Base-by-base conservation (phyloP, 2,797 vertebrate species). In the Centroberyx gerrardi region DNA sequence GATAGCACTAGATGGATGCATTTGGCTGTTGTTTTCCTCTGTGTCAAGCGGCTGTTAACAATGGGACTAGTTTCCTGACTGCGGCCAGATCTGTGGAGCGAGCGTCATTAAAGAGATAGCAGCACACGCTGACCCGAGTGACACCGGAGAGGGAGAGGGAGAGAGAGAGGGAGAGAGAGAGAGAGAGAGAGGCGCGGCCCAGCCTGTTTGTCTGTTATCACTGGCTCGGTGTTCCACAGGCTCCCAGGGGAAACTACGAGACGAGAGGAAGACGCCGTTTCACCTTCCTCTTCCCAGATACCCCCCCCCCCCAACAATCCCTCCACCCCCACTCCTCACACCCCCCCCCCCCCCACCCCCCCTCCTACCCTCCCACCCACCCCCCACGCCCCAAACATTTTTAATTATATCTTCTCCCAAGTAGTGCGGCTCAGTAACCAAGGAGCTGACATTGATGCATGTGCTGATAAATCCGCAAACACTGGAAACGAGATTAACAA, bases 401-500 rank as follows among this genome's bases (percentile, higher is more conserved):
- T 99, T 99, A 99, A 99, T 99, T 99, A 98, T 98, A 98, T 98
- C 97, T 99, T 96, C 97, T 97, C 95, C 96, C 96, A 96, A 97
- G 96, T 97, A 96, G 93, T 96, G 96, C 94, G 95, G 96, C 97
- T 98, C 97, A 96, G 97, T 99, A 98, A 99, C 97, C 97, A 97
- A 98, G 97, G 97, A 98, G 95, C 95, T 99, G 98, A 99, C 98
- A 99, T 97, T 99, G 98, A 99, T 99, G 97, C 98, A 99, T 99
- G 98, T 98, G 97, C 97, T 99, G 97, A 99, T 99, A 98, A 99
- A 99, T 97, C 97, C 96, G 96, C 97, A 98, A 99, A 99, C 97
- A 97, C 97, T 98, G 97, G 98, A 99, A 99, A 99, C 98, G 96
- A 98, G 97, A 99, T 99, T 99, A 99, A 98, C 97, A 99, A 98